Base-by-base conservation (phyloP, 2,113 vertebrate genomes). In the Benitochromis conjunctus region DNA sequence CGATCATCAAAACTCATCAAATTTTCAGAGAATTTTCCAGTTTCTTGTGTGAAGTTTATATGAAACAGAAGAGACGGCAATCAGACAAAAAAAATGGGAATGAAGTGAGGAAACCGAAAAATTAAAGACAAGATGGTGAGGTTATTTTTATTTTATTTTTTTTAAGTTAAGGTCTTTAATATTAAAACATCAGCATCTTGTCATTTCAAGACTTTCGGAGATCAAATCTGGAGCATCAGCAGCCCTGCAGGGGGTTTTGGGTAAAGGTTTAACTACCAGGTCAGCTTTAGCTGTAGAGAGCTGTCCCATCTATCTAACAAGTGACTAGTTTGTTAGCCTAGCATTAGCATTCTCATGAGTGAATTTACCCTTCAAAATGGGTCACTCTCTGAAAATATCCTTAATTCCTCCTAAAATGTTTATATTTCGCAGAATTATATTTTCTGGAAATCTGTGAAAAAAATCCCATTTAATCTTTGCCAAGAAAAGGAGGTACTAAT, bases 101-200 rank as follows among this genome's bases (percentile, higher is more conserved):
- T 76, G 54, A 54, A 87, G 82, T 82, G 81, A 85, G 55, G 76
- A 87, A 83, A 88, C 51, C 81, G 79, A 87, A 81, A 82, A 64
- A 88, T 92, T 82, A 90, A 89, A 93, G 91, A 90, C 92, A 86
- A 93, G 87, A 94, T 82, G 93, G 90, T 87, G 76, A 90, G 34
- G 1, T 21, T 66, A 13, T 34, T 66, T 57, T 66, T 57, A 2
- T 64, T n/a, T 46, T 26, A 13, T 46, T 53, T 56, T 60, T 62
- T 31, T 16, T 5, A 54, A 10, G 18, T 21, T 76, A n/a, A 53
- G 51, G 13, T 18, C 24, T 48, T 74, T 74, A 48, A 46, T 21
- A 46, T 71, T 74, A 74, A 74, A 48, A 48, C 24, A 1, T 76
- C 76, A 66, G 21, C 86, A 85, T 88, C 82, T 80, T 86, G 83